phyloP scores from a whole-genome alignment of 2,797 vertebrate genomes.

The Schizothorax lantsangensis region DNA sequence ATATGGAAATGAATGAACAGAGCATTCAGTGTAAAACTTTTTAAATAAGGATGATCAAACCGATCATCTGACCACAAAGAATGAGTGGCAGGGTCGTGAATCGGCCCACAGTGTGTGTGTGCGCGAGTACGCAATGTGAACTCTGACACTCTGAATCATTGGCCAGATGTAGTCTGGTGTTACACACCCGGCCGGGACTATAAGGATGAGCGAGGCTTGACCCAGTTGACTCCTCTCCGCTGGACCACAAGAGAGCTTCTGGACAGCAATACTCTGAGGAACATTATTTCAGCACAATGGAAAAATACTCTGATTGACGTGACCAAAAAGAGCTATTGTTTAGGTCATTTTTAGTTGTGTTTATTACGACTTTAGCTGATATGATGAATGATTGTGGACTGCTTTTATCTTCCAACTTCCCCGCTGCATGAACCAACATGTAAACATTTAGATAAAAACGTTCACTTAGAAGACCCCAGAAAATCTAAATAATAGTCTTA shows the following conservation, averaged over 20 bases:
- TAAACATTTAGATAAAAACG: not conserved
- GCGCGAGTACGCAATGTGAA: constrained; percentile 18
- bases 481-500: constrained; percentile 37
- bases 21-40: constrained; percentile 15
- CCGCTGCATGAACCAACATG: constrained; percentile 41
- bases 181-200: constrained; percentile 57
- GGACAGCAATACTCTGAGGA: constrained; percentile 46
- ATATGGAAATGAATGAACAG: constrained; percentile 28
- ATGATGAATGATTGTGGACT: constrained; percentile 45
- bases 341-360: not conserved
- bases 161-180: constrained; percentile 57
- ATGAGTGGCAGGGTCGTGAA: constrained; percentile 11
- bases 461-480: not conserved
- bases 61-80: constrained; percentile 17
- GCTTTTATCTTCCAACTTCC: constrained; percentile 56
- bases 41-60: constrained; percentile 12
- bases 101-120: not conserved
- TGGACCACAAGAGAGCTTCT: constrained; percentile 44
- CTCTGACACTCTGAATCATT: constrained; percentile 51
- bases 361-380: constrained; percentile 25
- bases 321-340: not conserved
- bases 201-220: constrained; percentile 55
- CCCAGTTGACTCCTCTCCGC: constrained; percentile 48
- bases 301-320: constrained; percentile 28
- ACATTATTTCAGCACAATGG: constrained; percentile 33